Percentiles rank a stretch among this genome's conserved stretches.
Conservation (phyloP, 1,140 invertebrate species). For the Battus philenor region DNA sequence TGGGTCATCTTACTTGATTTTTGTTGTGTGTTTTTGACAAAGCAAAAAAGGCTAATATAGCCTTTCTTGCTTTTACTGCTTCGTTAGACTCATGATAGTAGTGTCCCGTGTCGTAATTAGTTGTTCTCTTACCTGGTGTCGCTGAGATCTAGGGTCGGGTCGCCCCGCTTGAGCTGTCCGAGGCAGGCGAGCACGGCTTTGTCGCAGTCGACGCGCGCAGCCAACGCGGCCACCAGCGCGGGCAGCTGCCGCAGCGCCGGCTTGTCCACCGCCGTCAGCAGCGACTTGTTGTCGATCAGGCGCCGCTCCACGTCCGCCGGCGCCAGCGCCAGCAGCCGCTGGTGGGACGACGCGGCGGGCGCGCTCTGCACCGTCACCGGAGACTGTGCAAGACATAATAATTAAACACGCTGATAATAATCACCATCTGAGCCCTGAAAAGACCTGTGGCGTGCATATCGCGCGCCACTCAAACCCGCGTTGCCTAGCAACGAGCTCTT, state of each 20-base stretch:
- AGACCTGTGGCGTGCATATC: too few species aligned
- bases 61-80: too few species aligned
- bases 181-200: constrained; percentile 82
- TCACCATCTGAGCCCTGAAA: too few species aligned
- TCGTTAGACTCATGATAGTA: too few species aligned
- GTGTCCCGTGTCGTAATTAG: too few species aligned
- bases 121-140: constrained; percentile 62
- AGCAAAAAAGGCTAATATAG: too few species aligned
- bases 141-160: constrained; percentile 70
- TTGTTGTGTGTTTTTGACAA: too few species aligned
- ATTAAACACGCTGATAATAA: too few species aligned
- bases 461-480: too few species aligned
- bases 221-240: constrained; percentile 77
- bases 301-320: constrained; percentile 89
- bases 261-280: constrained; percentile 90
- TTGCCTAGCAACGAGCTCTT: too few species aligned
- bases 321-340: constrained; percentile 88
- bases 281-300: constrained; percentile 93
- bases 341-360: constrained; percentile 91
- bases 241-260: constrained; percentile 77
- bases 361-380: constrained; percentile 83
- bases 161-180: constrained; percentile 78
- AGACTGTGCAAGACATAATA: constrained; percentile 36
- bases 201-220: constrained; percentile 81
- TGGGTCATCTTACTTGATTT: too few species aligned